These are phyloP conservation scores for Epinotia demarniana DNA, from an alignment of 2,888 invertebrate genomes.

Conservation along the genomic window DNA sequence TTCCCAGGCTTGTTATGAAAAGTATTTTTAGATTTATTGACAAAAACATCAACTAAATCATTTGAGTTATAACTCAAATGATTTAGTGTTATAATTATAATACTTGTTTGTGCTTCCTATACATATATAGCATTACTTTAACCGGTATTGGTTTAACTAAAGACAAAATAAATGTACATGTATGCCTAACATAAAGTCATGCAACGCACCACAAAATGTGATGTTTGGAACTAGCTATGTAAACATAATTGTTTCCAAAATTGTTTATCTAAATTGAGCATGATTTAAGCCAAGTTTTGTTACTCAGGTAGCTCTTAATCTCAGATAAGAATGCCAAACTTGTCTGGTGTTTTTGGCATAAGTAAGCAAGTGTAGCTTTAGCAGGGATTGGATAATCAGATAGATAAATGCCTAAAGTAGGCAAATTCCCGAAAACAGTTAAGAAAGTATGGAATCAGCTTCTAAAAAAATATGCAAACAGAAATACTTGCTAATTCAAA, in stretches of 20 bases:
- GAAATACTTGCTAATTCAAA: no score
- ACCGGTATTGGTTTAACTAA: not conserved
- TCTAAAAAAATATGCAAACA: no score
- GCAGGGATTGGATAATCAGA: no score
- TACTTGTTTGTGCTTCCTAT: slow-evolving; percentile 39
- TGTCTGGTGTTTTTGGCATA: not conserved
- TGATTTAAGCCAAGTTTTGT: not conserved
- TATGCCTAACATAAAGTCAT: not conserved
- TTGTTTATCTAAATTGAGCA: not conserved
- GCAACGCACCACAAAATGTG: not conserved
- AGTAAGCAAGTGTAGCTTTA: not conserved
- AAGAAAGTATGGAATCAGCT: no score
- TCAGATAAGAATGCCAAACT: not conserved
- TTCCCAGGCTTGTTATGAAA: no score
- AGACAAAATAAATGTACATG: not conserved
- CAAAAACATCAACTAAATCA: not conserved
- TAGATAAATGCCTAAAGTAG: no score
- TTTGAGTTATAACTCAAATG: no score
- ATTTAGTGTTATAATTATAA: no score
- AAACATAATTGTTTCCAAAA: not conserved
- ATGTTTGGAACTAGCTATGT: not conserved
- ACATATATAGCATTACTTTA: slow-evolving; percentile 38
- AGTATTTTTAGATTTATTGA: no score
- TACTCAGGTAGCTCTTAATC: not conserved
- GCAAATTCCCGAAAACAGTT: no score